Conservation (phyloP, 2,888 invertebrate genomes). For the Spodoptera picta region DNA sequence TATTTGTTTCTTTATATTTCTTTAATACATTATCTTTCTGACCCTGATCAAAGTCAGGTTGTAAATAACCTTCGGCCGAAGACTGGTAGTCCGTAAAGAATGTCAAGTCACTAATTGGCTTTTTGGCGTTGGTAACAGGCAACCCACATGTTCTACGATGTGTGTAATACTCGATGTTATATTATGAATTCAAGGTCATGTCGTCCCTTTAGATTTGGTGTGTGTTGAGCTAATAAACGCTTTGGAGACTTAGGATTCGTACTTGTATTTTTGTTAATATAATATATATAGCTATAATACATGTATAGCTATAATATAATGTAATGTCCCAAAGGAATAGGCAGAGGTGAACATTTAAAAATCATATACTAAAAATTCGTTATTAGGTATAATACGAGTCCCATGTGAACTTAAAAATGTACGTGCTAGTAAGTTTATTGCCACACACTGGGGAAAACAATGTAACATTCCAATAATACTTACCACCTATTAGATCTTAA, state of each 20-base stretch:
- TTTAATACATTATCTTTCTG: background rate
- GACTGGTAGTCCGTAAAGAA: slow-evolving; percentile 28
- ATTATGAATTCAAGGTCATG: slow-evolving; percentile 27
- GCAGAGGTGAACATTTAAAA: too few species aligned
- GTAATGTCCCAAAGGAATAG: too few species aligned
- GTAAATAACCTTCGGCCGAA: background rate
- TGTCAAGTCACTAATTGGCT: slow-evolving; percentile 45
- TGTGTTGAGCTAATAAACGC: slow-evolving; percentile 18
- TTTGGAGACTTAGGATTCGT: background rate
- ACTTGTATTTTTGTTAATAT: too few species aligned
- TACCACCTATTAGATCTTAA: too few species aligned
- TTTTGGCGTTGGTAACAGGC: slow-evolving; percentile 16
- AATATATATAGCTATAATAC: too few species aligned
- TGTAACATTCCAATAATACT: too few species aligned
- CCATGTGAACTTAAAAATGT: too few species aligned
- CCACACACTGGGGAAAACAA: too few species aligned
- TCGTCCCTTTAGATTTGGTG: slow-evolving; percentile 14
- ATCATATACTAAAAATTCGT: too few species aligned
- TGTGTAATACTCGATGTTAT: slow-evolving; percentile 34
- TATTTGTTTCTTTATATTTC: background rate
- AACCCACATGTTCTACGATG: slow-evolving; percentile 10
- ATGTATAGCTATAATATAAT: too few species aligned
- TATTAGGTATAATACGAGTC: too few species aligned
- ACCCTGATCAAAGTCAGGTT: slow-evolving; percentile 15
- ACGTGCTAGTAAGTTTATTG: too few species aligned